Conservation (phyloP, 2,113 vertebrate species). For the Tragelaphus scriptus region DNA sequence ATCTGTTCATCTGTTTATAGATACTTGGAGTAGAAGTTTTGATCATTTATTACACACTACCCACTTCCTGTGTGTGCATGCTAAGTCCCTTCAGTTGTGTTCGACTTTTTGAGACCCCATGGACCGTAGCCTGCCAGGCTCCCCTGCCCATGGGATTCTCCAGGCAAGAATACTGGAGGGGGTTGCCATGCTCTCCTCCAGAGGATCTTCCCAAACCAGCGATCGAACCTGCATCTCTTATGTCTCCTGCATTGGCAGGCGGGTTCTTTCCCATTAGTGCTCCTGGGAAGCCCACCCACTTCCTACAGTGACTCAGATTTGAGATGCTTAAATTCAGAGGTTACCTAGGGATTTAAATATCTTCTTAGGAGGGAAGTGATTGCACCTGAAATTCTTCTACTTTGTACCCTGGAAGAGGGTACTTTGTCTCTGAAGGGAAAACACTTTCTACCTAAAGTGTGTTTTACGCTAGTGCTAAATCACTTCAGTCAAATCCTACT, state of each 20-base stretch:
- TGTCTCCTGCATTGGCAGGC: neutral
- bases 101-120: neutral
- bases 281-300: neutral
- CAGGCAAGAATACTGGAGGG: neutral
- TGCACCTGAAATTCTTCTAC: neutral
- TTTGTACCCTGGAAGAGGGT: neutral
- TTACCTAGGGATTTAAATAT: neutral
- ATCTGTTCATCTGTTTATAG: neutral
- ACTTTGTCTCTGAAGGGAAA: neutral
- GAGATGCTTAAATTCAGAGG: neutral
- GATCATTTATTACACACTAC: neutral
- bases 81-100: neutral
- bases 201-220: neutral
- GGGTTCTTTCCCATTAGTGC: neutral
- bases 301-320: neutral
- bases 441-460: neutral
- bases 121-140: neutral
- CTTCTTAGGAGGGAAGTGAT: neutral
- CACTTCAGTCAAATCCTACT: neutral
- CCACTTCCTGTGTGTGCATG: neutral
- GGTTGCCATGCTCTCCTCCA: neutral
- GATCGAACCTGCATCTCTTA: neutral
- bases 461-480: neutral
- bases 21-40: neutral
- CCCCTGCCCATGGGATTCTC: neutral